A percentile compares a stretch with the other conserved stretches of the same genome.
Conservation (phyloP, 2,888 invertebrate genomes). For the Lathronympha strigana region DNA sequence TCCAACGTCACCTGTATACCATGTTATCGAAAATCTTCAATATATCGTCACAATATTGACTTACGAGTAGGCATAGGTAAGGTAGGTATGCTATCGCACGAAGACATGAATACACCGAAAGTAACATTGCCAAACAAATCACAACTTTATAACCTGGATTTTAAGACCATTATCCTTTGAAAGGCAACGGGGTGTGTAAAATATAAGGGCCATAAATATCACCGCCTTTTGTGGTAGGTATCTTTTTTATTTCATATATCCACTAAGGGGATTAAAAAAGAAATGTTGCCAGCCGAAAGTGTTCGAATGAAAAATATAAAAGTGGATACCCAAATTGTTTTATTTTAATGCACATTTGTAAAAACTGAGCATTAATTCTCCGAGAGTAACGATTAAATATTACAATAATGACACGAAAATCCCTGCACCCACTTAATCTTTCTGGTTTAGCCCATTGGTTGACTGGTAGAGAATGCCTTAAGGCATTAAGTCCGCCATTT, state of each 20-base stretch:
- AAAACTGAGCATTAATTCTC: too few species aligned
- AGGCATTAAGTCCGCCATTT: too few species aligned
- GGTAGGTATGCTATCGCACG: constrained; percentile 2
- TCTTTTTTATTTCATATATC: constrained; percentile 4
- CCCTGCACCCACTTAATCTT: too few species aligned
- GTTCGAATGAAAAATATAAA: background rate
- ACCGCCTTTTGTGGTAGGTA: constrained; percentile 15
- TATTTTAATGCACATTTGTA: too few species aligned
- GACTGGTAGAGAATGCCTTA: too few species aligned
- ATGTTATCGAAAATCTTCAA: constrained; percentile 32
- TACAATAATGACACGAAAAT: too few species aligned
- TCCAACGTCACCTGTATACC: background rate
- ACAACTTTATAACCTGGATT: constrained; percentile 4
- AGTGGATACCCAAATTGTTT: background rate
- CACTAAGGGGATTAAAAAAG: background rate
- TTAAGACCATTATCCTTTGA: constrained; percentile 20
- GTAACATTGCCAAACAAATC: background rate
- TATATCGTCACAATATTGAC: constrained; percentile 39
- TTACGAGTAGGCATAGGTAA: constrained; percentile 20
- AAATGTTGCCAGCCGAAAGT: background rate
- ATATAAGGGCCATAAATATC: constrained; percentile 33
- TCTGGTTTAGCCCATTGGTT: too few species aligned
- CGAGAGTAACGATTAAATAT: too few species aligned
- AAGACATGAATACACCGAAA: constrained; percentile 2
- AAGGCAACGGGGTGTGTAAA: constrained; percentile 4